Base-by-base conservation (phyloP, 1,140 invertebrate genomes). In the Ctenoplectra terminalis region DNA sequence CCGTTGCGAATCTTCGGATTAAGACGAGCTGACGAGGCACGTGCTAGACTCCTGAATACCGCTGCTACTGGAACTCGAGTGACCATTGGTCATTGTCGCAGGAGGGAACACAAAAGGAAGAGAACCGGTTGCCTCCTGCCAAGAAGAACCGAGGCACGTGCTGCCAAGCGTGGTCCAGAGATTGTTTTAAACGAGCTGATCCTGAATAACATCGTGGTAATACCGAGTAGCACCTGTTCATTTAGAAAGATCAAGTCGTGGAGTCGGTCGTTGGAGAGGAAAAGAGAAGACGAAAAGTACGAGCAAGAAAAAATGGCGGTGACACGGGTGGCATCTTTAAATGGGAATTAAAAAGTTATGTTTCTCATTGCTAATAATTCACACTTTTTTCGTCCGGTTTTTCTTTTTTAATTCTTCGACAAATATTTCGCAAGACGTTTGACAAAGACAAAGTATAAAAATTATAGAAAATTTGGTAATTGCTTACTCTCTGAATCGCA, bases 81-180 rank as follows among this genome's bases (percentile, higher is more conserved):
- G 90, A 90, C 89, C 89, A 89, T 84, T 88, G 89, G 89, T 90
- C 89, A 90, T 86, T 88, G 85, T 87, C 75, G 89, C 78, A 77
- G 82, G 81, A 84, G 76, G 81, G 86, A 84, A 78, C 85, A 80
- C 82, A 86, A 87, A 89, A 76, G 81, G 81, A 84, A 83, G 74
- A 84, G 83, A 90, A 90, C 89, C 88, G 89, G 89, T 90, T 89
- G 83, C 78, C 87, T 83, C 89, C 82, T 77, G 76, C 83, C 78
- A 87, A 81, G 81, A 86, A 69, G 82, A 81, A 74, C 80, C 69
- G 75, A 60, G 86, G 84, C 87, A 89, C 88, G 88, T 86, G 86
- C 88, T 82, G 77, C 52, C 77, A 56, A 73, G 37, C 82, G 70
- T 76, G 88, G 86, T 90, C 88, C 88, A 89, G 85, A 76, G 75